phyloP scores from a whole-genome alignment of 2,888 invertebrate genomes.

The Acronicta alni region DNA sequence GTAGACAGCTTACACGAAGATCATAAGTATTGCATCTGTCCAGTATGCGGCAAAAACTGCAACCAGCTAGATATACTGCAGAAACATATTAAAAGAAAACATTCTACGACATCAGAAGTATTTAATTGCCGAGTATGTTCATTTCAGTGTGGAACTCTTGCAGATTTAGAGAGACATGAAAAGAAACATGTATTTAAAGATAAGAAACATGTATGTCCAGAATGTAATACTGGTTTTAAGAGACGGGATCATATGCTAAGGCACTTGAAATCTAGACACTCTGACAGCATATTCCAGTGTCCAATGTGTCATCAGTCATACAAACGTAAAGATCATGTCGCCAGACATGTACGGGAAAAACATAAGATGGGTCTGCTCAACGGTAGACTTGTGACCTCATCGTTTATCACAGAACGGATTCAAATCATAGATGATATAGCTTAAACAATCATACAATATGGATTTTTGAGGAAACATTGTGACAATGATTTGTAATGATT shows the following conservation, averaged over 20 bases:
- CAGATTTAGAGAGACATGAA: conserved; percentile 64
- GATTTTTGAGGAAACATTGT: background rate
- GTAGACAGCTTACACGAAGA: conserved; percentile 65
- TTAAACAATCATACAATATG: too few species aligned
- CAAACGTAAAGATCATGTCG: conserved; percentile 74
- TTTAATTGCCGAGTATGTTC: conserved; percentile 67
- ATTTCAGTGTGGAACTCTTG: conserved; percentile 56
- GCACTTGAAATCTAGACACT: conserved; percentile 71
- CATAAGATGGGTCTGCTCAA: conserved; percentile 69
- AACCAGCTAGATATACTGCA: conserved; percentile 62
- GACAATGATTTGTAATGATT: background rate
- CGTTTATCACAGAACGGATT: conserved; percentile 10
- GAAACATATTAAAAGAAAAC: conserved; percentile 67
- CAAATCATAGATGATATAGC: background rate
- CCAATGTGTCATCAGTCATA: conserved; percentile 69
- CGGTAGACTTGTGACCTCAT: conserved; percentile 62
- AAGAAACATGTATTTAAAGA: conserved; percentile 55
- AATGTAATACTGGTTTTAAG: conserved; percentile 70
- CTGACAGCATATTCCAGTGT: conserved; percentile 65
- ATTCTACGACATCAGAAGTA: conserved; percentile 47
- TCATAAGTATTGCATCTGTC: conserved; percentile 59
- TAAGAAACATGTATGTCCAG: conserved; percentile 62
- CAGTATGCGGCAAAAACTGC: conserved; percentile 67
- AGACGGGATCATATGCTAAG: conserved; percentile 74
- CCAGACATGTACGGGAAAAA: conserved; percentile 72